Evolutionary conservation across 1,140 invertebrate species (phyloP).

Genomic region (Macrobrachium rosenbergii): DNA sequence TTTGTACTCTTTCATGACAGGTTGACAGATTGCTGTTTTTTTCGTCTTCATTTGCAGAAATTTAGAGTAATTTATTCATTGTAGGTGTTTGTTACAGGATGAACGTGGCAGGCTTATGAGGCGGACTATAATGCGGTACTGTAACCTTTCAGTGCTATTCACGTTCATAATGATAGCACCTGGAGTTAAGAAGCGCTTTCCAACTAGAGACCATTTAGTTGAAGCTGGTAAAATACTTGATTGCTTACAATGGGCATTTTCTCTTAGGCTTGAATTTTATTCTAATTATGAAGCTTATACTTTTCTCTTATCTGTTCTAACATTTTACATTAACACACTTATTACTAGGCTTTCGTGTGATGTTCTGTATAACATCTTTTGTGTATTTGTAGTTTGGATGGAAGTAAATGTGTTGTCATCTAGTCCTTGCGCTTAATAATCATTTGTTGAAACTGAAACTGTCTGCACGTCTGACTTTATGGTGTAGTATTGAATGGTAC

Average conservation of each 20-base stretch:
- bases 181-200: slow-evolving; percentile 74
- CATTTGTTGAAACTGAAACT: too few species aligned
- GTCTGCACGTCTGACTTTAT: too few species aligned
- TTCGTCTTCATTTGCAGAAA: too few species aligned
- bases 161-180: slow-evolving; percentile 72
- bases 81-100: slow-evolving; percentile 69
- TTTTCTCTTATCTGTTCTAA: not conserved
- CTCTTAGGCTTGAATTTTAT: not conserved
- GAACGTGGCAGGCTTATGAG: slow-evolving; percentile 71
- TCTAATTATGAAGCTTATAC: not conserved
- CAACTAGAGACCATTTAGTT: slow-evolving; percentile 73
- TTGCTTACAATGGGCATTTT: not conserved
- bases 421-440: too few species aligned
- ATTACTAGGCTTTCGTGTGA: too few species aligned
- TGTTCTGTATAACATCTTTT: too few species aligned
- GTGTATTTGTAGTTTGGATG: too few species aligned
- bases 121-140: slow-evolving; percentile 75
- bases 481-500: too few species aligned
- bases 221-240: slow-evolving; percentile 70
- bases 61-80: slow-evolving; percentile 69
- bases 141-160: slow-evolving; percentile 71
- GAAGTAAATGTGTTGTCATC: too few species aligned
- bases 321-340: not conserved
- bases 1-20: too few species aligned
- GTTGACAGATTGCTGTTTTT: too few species aligned